Conservation (phyloP, 1,140 invertebrate genomes). For the Heliconius hermathena region DNA sequence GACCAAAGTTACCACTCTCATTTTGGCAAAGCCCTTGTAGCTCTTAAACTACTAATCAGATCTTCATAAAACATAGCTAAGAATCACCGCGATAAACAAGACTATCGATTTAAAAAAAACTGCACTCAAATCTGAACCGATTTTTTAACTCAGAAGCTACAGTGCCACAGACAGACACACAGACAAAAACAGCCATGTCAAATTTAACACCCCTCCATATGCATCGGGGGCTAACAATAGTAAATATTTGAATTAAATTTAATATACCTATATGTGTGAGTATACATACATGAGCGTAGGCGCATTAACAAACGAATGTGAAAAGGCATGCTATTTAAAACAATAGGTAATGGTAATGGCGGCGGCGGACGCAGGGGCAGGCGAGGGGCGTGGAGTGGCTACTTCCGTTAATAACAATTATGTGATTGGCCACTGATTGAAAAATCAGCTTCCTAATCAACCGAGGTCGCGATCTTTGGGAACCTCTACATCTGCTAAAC, state of each 20-base stretch:
- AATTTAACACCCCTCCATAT: too few species aligned
- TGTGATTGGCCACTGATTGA: constrained; percentile 72
- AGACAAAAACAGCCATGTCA: too few species aligned
- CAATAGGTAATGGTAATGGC: constrained; percentile 30
- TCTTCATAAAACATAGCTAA: too few species aligned
- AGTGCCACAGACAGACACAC: too few species aligned
- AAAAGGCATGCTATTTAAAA: constrained; percentile 38
- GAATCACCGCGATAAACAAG: too few species aligned
- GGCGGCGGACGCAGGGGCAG: constrained; percentile 47
- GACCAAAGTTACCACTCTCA: too few species aligned
- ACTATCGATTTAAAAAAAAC: too few species aligned
- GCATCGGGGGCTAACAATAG: not conserved
- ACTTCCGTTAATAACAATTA: constrained; percentile 77
- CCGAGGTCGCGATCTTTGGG: constrained; percentile 40
- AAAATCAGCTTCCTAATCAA: constrained; percentile 75
- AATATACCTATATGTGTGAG: not conserved
- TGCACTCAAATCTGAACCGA: too few species aligned
- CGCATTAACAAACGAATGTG: not conserved
- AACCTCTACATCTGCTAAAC: constrained; percentile 13
- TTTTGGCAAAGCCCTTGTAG: too few species aligned
- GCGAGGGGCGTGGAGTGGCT: constrained; percentile 63
- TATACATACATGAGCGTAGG: not conserved
- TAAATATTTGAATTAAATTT: not conserved
- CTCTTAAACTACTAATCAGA: too few species aligned
- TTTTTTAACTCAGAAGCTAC: too few species aligned